These are phyloP conservation scores for Norana najaformis DNA, from an alignment of 2,888 invertebrate species.

Conservation along the genomic window DNA sequence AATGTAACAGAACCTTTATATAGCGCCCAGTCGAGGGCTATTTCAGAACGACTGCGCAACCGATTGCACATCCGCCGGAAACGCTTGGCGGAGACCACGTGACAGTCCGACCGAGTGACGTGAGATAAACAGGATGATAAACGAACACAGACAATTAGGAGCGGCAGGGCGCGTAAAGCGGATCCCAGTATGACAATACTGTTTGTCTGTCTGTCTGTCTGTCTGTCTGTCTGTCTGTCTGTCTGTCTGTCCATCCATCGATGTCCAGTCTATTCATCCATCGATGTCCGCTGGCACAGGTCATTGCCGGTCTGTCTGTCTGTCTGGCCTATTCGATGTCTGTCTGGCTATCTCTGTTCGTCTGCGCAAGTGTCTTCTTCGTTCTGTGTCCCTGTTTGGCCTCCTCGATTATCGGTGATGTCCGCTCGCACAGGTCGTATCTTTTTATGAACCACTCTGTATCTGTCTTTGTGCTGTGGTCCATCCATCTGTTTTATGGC, in stretches of 20 bases:
- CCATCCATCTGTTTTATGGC: neutral
- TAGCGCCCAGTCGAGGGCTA: neutral
- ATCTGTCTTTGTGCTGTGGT: conserved; percentile 6
- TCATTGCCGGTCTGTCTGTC: neutral
- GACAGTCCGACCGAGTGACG: conserved; percentile 5
- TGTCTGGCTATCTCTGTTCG: no score
- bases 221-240: neutral
- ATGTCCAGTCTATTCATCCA: neutral
- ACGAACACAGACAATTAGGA: neutral
- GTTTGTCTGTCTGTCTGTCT: neutral
- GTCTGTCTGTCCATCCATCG: neutral
- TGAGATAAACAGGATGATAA: neutral
- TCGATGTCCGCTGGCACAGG: no score
- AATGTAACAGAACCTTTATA: neutral
- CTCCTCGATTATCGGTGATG: neutral
- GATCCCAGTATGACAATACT: neutral
- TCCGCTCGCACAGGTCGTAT: neutral
- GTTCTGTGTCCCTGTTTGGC: neutral
- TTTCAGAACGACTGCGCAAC: neutral
- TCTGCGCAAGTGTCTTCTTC: no score
- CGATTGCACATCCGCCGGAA: conserved; percentile 5
- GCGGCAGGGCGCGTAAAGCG: neutral
- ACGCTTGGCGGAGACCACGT: neutral
- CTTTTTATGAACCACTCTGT: neutral
- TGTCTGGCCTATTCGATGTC: neutral